phyloP scores from a whole-genome alignment of 2,888 invertebrate species.

The Drosophila antonietae region DNA sequence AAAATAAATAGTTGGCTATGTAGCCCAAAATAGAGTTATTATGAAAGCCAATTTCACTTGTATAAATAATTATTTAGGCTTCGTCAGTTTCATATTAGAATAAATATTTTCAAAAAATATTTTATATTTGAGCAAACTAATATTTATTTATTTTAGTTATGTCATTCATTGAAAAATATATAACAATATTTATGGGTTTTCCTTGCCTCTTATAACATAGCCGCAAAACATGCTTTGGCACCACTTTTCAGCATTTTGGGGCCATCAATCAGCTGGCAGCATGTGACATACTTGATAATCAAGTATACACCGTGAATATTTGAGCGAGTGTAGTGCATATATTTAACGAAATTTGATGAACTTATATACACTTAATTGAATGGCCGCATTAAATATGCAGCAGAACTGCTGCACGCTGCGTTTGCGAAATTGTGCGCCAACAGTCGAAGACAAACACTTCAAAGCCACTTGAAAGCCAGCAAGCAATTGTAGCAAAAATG shows the following conservation, averaged over 20 bases:
- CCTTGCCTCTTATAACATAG: neutral
- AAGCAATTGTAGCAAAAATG: constrained; percentile 66
- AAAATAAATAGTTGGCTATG: neutral
- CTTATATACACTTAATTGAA: constrained; percentile 52
- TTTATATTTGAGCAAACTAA: neutral
- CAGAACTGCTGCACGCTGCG: constrained; percentile 19
- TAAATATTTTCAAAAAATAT: neutral
- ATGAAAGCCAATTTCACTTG: neutral
- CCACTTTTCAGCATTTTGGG: constrained; percentile 18
- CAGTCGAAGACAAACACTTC: constrained; percentile 59
- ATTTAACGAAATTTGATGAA: constrained; percentile 45
- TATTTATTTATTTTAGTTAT: neutral
- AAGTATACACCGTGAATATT: constrained; percentile 57
- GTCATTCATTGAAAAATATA: neutral
- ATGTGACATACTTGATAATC: constrained; percentile 62
- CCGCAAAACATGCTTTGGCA: constrained; percentile 15
- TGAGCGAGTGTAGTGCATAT: constrained; percentile 30
- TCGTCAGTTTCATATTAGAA: neutral
- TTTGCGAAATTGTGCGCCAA: constrained; percentile 52
- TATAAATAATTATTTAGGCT: neutral
- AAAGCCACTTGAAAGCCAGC: constrained; percentile 70
- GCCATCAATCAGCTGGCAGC: constrained; percentile 63
- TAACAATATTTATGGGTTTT: neutral
- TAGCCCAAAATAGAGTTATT: neutral
- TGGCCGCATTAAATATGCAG: constrained; percentile 43